These are phyloP conservation scores for Periophthalmus modestus DNA, from an alignment of 2,113 vertebrate species.

Conservation along the genomic window DNA sequence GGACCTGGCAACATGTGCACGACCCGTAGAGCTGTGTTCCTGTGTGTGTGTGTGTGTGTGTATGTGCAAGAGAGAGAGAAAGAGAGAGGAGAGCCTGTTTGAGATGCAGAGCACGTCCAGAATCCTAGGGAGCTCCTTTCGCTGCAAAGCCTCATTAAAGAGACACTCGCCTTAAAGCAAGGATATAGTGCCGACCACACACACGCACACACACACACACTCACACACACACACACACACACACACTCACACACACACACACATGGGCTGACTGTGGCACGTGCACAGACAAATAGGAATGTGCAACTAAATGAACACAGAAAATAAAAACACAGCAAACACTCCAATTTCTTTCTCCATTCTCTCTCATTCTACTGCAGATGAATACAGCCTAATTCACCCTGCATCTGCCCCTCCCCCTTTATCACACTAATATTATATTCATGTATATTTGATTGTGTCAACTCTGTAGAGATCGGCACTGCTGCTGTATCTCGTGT, in stretches of 20 bases:
- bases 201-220: constrained; percentile 15
- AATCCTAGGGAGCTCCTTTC: constrained; percentile 56
- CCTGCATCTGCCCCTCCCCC: not conserved
- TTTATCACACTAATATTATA: constrained; percentile 53
- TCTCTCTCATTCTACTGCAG: constrained; percentile 32
- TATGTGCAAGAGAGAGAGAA: not conserved
- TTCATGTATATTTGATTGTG: constrained; percentile 72
- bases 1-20: constrained; percentile 13
- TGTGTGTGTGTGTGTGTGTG: constrained; percentile 14
- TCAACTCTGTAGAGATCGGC: constrained; percentile 64
- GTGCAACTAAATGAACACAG: constrained; percentile 15
- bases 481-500: constrained; percentile 61
- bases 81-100: constrained; percentile 46
- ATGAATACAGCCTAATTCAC: constrained; percentile 50
- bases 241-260: constrained; percentile 39
- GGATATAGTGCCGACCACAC: constrained; percentile 60
- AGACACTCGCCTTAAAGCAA: constrained; percentile 66
- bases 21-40: not conserved
- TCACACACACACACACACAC: constrained; percentile 40
- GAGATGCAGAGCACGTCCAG: constrained; percentile 65
- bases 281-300: constrained; percentile 32
- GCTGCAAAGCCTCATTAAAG: constrained; percentile 75
- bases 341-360: not conserved
- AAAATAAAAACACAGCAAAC: constrained; percentile 18
- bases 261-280: constrained; percentile 26